Evolutionary conservation across 2,797 vertebrate species (phyloP).

Genomic region (Lepilemur ruficaudatus): DNA sequence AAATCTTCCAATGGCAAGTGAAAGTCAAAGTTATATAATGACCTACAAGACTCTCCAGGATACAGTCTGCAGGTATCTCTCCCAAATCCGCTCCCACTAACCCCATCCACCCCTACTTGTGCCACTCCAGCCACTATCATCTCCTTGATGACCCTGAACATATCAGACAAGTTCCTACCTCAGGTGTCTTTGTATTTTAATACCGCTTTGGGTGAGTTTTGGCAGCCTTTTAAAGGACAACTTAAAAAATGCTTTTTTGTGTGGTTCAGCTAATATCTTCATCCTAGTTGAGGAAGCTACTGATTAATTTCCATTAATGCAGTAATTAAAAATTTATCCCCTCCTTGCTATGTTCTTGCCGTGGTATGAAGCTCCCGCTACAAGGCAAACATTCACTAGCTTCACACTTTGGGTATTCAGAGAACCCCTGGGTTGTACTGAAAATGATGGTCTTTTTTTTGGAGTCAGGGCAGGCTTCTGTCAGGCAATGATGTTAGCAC

Average conservation of each 20-base stretch:
- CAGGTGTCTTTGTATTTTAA: background rate
- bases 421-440: background rate
- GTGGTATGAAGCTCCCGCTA: background rate
- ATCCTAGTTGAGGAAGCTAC: background rate
- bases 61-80: background rate
- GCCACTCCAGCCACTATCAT: background rate
- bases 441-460: background rate
- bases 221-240: background rate
- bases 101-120: rapidly evolving
- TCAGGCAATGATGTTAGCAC: background rate
- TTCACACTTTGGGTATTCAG: background rate
- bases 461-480: background rate
- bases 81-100: background rate
- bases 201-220: background rate
- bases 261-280: background rate
- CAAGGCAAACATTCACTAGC: background rate
- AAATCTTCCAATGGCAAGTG: background rate
- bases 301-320: background rate
- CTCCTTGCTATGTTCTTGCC: background rate
- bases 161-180: background rate
- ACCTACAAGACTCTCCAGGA: background rate
- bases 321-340: background rate
- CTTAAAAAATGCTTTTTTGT: background rate
- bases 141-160: background rate
- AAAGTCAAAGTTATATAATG: background rate